Conservation (phyloP, 1,140 invertebrate species). For the Eufriesea mexicana region DNA sequence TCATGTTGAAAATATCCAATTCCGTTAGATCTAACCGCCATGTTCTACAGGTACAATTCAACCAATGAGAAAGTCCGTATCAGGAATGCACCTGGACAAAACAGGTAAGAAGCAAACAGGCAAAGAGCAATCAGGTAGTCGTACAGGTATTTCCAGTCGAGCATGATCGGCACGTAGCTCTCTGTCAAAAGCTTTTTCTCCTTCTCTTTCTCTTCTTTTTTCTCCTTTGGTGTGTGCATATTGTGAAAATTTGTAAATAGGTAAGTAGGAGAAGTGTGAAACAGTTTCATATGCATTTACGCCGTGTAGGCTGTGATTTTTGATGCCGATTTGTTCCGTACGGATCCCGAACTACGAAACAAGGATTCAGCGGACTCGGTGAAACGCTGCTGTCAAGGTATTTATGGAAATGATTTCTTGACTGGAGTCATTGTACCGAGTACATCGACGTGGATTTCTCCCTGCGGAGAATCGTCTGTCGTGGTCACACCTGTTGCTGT, state of each 20-base stretch:
- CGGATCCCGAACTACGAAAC: conserved; percentile 22
- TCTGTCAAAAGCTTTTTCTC: conserved; percentile 41
- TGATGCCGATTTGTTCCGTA: conserved; percentile 5
- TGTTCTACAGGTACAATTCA: conserved; percentile 27
- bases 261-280: conserved; percentile 56
- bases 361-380: conserved; percentile 49
- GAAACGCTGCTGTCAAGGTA: conserved; percentile 63
- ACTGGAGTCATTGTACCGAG: conserved; percentile 52
- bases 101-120: conserved; percentile 58
- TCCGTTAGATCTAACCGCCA: conserved; percentile 56
- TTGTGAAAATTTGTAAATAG: conserved; percentile 75
- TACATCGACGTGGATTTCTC: conserved; percentile 53
- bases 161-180: conserved; percentile 75
- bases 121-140: conserved; percentile 61
- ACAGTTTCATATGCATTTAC: conserved; percentile 16
- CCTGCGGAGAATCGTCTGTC: conserved; percentile 28
- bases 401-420: conserved; percentile 64
- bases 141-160: conserved; percentile 77
- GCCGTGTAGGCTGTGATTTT: conserved; percentile 18
- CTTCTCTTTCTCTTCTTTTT: conserved; percentile 17
- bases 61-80: conserved; percentile 65
- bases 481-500: conserved; percentile 61
- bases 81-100: conserved; percentile 66
- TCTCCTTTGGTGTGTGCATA: conserved; percentile 49
- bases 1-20: conserved; percentile 47